Conservation (phyloP, 1,140 invertebrate species). For the Neotoxoptera formosana region DNA sequence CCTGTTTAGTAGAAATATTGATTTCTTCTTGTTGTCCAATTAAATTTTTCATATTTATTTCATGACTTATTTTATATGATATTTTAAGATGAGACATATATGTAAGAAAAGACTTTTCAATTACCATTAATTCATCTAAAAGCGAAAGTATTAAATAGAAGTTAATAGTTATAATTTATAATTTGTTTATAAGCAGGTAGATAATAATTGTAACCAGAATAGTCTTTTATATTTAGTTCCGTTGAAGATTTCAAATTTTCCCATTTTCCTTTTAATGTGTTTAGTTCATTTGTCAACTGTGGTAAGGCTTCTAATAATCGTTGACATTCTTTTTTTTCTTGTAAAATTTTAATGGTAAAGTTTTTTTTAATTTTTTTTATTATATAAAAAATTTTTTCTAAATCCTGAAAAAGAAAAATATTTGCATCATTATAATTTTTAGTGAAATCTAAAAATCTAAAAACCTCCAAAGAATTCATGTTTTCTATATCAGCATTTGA, state of each 20-base stretch:
- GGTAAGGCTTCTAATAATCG: not conserved
- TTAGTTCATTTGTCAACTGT: not conserved
- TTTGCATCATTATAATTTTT: not conserved
- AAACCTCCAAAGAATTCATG: conserved; percentile 16
- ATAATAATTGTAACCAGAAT: not conserved
- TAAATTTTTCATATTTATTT: not conserved
- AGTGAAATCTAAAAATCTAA: not conserved
- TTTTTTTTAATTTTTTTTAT: conserved; percentile 10
- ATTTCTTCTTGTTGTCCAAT: not conserved
- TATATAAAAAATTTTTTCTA: conserved; percentile 44
- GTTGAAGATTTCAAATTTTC: not conserved
- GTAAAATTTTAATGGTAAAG: not conserved
- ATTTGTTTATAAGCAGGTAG: not conserved
- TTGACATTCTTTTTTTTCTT: not conserved
- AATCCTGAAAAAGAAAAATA: conserved; percentile 7
- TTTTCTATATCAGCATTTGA: not conserved
- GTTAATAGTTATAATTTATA: not conserved
- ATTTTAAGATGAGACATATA: not conserved
- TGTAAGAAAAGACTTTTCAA: not conserved
- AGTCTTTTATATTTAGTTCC: not conserved
- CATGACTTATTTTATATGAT: not conserved
- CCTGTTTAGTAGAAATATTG: not conserved
- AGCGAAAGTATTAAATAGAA: not conserved
- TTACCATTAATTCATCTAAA: not conserved
- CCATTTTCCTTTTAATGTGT: not conserved